phyloP scores from a whole-genome alignment of 2,113 vertebrate species.

The Heliornis fulica region DNA sequence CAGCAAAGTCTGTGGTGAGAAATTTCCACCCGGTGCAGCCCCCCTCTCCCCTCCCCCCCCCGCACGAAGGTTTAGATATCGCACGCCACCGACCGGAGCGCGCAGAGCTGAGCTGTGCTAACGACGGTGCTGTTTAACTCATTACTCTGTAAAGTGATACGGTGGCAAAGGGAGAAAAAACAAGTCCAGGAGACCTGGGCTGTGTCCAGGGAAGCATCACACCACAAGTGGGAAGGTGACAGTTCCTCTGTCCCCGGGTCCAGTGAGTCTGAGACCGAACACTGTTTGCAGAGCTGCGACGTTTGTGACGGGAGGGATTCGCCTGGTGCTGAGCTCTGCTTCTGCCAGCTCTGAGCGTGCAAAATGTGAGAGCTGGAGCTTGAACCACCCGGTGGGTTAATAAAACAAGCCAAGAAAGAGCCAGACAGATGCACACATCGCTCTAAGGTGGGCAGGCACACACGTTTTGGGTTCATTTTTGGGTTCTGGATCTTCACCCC shows the following conservation, averaged over 20 bases:
- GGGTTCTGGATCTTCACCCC: background rate
- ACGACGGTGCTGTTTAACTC: background rate
- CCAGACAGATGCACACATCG: rapidly evolving
- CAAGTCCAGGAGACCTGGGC: background rate
- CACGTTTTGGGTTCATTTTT: rapidly evolving
- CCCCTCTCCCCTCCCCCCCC: background rate
- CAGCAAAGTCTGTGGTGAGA: conserved; percentile 41
- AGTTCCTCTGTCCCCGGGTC: background rate
- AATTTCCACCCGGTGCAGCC: background rate
- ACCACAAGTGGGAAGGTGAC: background rate
- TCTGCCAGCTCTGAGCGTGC: background rate
- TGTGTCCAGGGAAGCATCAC: background rate
- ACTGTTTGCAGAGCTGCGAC: rapidly evolving
- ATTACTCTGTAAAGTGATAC: background rate
- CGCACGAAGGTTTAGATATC: background rate
- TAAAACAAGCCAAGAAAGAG: background rate
- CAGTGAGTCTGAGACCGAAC: background rate
- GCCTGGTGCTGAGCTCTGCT: background rate
- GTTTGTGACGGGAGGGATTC: background rate
- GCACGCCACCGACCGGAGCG: background rate
- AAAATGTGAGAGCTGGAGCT: background rate
- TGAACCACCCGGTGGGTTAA: background rate
- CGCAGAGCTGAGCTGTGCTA: background rate
- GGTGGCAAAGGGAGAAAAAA: background rate
- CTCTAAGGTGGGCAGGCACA: background rate